A percentile compares a stretch with the other conserved stretches of the same genome.
These are phyloP conservation scores for Rhingia campestris DNA, from an alignment of 2,888 invertebrate species.

Conservation along the genomic window DNA sequence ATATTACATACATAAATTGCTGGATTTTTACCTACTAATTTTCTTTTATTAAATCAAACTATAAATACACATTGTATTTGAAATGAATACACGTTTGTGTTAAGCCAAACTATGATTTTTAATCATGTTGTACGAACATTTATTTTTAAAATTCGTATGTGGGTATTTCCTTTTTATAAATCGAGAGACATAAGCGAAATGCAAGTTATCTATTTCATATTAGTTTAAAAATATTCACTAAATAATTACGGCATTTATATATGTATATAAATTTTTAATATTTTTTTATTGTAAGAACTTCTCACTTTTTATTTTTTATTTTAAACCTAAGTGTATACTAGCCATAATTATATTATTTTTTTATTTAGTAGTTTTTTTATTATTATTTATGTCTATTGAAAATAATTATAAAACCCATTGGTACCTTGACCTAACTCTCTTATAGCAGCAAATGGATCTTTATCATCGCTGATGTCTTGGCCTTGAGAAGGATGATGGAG, in stretches of 20 bases:
- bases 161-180: constrained; percentile 58
- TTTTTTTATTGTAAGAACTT: constrained; percentile 52
- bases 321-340: constrained; percentile 57
- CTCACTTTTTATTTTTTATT: constrained; percentile 57
- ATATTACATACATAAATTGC: constrained; percentile 67
- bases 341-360: constrained; percentile 47
- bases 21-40: constrained; percentile 56
- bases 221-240: constrained; percentile 77
- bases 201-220: constrained; percentile 73
- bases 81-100: constrained; percentile 64
- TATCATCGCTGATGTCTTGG: constrained; percentile 77
- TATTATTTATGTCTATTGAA: constrained; percentile 81
- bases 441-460: constrained; percentile 83
- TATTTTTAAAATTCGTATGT: constrained; percentile 57
- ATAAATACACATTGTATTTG: constrained; percentile 62
- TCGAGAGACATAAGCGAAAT: constrained; percentile 69
- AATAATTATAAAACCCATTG: constrained; percentile 85
- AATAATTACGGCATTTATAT: constrained; percentile 75
- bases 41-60: constrained; percentile 64
- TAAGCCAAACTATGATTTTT: constrained; percentile 66
- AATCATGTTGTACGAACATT: constrained; percentile 63
- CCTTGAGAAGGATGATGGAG: constrained; percentile 58
- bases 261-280: constrained; percentile 58
- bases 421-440: constrained; percentile 83
- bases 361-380: too few species aligned